Evolutionary conservation across 2,113 vertebrate genomes (phyloP), one percentile per base, ranked within the genome.

Genomic region (Arothron firmamentum): DNA sequence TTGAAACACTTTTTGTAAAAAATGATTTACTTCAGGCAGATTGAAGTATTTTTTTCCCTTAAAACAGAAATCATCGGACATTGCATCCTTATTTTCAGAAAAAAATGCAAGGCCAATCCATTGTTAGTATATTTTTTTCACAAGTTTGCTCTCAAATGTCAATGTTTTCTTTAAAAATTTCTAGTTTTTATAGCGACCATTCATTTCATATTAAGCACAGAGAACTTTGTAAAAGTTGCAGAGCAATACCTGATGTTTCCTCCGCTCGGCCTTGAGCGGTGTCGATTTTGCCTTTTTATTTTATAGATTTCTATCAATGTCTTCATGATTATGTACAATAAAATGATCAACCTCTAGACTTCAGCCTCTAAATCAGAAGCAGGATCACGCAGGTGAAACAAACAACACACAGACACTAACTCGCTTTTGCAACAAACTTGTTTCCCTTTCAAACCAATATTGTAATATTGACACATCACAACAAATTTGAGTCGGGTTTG

Each of bases 391-490:
- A 23, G 21, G 21, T 23, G 21, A 23, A 2, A 23, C 23, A 79
- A 82, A 66, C 79, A 80, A 68, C 67, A 85, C 85, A 84, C 75
- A 38, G 76, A 84, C 75, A 51, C 73, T 74, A 56, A 45, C 31
- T 50, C 58, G 25, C 14, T 16, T 56, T 77, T 76, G 81, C 84
- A 86, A 88, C 78, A 85, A 86, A 83, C 83, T 85, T 88, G 63
- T 89, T 89, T 78, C 78, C 80, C 84, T 88, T 86, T 85, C 86
- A 90, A 81, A 87, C 81, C 86, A 85, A 85, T 86, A 88, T 88
- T 68, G 77, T 70, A 88, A 86, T 86, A 89, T 83, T 78, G 69
- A 91, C 87, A 88, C 82, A 89, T 79, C 82, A 90, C 88, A 89
- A 88, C 82, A 86, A 87, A 80, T 87, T 82, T 54, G 81, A 86